Evolutionary conservation across 2,797 vertebrate genomes (phyloP).

Genomic region (Microctenopoma steveboyesi): DNA sequence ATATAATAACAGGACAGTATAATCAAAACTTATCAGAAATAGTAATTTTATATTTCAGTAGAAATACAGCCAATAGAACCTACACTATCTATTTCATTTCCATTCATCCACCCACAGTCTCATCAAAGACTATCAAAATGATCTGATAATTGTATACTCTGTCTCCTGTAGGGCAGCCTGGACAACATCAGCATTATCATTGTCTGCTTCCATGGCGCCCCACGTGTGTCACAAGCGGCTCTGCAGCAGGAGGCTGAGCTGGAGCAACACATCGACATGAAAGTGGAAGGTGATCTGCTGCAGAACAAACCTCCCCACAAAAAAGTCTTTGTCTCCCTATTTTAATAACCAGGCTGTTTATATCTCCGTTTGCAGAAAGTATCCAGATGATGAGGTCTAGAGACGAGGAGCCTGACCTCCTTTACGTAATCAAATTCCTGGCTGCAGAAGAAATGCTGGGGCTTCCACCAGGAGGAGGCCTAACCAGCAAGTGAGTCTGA

Average conservation of each 20-base stretch:
- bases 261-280: constrained; percentile 79
- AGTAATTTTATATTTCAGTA: no score
- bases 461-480: constrained; percentile 87
- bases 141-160: background rate
- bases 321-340: no score
- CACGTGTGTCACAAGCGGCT: constrained; percentile 82
- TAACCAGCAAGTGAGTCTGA: constrained; percentile 85
- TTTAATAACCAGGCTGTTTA: background rate
- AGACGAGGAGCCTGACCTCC: constrained; percentile 79
- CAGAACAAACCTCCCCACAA: background rate
- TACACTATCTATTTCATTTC: background rate
- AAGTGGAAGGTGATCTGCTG: constrained; percentile 81
- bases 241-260: constrained; percentile 80
- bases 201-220: constrained; percentile 84
- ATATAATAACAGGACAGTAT: no score
- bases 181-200: constrained; percentile 90
- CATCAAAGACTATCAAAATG: background rate
- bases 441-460: constrained; percentile 79
- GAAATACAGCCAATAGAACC: background rate
- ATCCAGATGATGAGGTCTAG: constrained; percentile 76
- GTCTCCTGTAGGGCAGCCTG: constrained; percentile 84
- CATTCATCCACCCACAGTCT: background rate
- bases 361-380: constrained; percentile 71
- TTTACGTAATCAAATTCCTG: constrained; percentile 84
- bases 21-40: no score